These are phyloP conservation scores for Podarcis siculus DNA, from an alignment of 2,797 vertebrate genomes.

Conservation along the genomic window DNA sequence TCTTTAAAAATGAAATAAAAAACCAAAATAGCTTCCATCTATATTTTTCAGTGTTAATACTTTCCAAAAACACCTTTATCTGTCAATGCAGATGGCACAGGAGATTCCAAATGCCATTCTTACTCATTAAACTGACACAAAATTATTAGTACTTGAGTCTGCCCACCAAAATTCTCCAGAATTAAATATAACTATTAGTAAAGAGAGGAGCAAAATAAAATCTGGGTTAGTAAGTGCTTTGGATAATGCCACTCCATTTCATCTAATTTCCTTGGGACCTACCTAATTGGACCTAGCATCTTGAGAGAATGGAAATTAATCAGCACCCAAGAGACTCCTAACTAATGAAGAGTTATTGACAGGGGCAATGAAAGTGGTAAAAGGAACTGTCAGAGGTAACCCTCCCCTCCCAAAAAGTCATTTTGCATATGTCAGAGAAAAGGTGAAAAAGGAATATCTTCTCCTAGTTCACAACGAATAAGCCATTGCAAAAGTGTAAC, in stretches of 20 bases:
- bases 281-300: not conserved
- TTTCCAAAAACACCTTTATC: conserved; percentile 13
- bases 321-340: not conserved
- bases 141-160: not conserved
- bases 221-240: not conserved
- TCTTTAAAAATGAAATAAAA: not conserved
- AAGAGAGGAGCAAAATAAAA: not conserved
- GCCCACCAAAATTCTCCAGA: not conserved
- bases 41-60: conserved; percentile 11
- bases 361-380: not conserved
- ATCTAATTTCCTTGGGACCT: not conserved
- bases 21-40: not conserved
- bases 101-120: not conserved
- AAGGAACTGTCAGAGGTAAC: not conserved
- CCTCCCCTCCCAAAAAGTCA: not conserved
- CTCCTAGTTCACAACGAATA: not conserved
- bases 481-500: not conserved
- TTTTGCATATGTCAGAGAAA: not conserved
- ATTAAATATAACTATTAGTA: conserved; percentile 7
- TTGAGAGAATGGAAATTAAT: not conserved
- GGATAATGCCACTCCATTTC: not conserved
- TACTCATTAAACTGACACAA: conserved; percentile 19
- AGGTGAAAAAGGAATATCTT: not conserved
- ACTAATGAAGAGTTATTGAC: not conserved
- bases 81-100: conserved; percentile 1